Base-by-base conservation (phyloP, 2,113 vertebrate species). In the Corythoichthys haematopterus region DNA sequence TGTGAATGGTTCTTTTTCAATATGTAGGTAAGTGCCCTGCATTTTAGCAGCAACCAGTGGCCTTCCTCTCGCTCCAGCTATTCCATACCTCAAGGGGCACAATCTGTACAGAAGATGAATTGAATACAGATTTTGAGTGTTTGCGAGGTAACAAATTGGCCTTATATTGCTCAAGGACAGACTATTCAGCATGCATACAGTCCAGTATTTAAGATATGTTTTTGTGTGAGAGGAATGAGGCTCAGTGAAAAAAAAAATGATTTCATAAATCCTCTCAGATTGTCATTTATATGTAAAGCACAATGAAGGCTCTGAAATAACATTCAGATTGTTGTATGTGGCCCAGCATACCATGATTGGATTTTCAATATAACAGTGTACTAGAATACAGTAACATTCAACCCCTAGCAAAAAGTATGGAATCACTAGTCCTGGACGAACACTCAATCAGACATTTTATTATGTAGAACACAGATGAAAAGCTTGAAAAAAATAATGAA, bases 171-270 rank as follows among this genome's bases (percentile, higher is more conserved):
- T 55, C 61, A 50, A 61, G 36, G 61, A 47, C 61, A 59, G 16
- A 52, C 38, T 47, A 35, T 68, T 59, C 70, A 68, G 33, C 40
- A 59, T 64, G 53, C 38, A 52, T 65, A 53, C 70, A 43, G 40
- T 43, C 6, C 40, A 43, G 40, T 43, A 43, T 1, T 46, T 35
- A n/a, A 61, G 70, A 62, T 64, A 43, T 67, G 46, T 61, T 59
- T 64, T 43, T 43, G 13, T 65, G 66, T 47, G 10, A 61, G 10
- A 45, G 55, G 43, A 43, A 38, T 48, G 53, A 71, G 50, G 20
- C 43, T 9, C 51, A 28, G 51, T 64, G 37, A 57, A 56, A 50
- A 35, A 28, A 14, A 52, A 45, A 33, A 13, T 14, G 10, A 43
- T 45, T 61, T n/a, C 20, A 61, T 46, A 33, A 56, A 53, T 53